Evolutionary conservation across 1,140 invertebrate species (phyloP).

Genomic region (Bradynema listronoti): DNA sequence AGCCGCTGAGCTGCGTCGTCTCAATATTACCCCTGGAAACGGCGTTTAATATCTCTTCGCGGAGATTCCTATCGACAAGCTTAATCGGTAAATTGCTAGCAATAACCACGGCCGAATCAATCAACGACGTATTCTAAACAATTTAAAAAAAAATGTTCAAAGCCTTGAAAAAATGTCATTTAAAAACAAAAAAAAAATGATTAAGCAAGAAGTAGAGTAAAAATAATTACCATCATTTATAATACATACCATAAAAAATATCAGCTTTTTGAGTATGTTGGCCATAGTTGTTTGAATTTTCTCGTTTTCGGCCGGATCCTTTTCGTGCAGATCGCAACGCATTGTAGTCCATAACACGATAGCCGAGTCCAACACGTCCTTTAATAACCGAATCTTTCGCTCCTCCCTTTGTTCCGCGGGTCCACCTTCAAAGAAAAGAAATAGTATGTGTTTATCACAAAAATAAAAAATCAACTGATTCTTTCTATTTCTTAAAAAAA

Average conservation of each 20-base stretch:
- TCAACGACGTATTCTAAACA: slow-evolving; percentile 8
- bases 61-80: slow-evolving; percentile 13
- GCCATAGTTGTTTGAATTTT: slow-evolving; percentile 11
- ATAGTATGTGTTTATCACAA: too few relatives aligned
- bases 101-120: slow-evolving; percentile 24
- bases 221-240: too few relatives aligned
- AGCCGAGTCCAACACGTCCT: slow-evolving; percentile 24
- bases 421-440: too few relatives aligned
- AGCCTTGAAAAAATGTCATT: too few relatives aligned
- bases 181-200: background rate
- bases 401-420: too few relatives aligned
- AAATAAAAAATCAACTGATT: slow-evolving; percentile 5
- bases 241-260: slow-evolving; percentile 13
- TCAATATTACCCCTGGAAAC: slow-evolving; percentile 1
- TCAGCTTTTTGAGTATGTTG: slow-evolving; percentile 15
- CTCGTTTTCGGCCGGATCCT: slow-evolving; percentile 6
- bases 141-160: background rate
- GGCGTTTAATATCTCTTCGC: slow-evolving; percentile 7
- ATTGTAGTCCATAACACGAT: slow-evolving; percentile 24
- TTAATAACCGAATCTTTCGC: slow-evolving; percentile 14
- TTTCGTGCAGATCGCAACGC: slow-evolving; percentile 17
- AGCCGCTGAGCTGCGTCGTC: slow-evolving; percentile 16
- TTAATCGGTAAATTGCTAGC: slow-evolving; percentile 25
- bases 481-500: too few relatives aligned
- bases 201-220: background rate